Conservation (phyloP, 2,797 vertebrate species). For the Natrix natrix region DNA sequence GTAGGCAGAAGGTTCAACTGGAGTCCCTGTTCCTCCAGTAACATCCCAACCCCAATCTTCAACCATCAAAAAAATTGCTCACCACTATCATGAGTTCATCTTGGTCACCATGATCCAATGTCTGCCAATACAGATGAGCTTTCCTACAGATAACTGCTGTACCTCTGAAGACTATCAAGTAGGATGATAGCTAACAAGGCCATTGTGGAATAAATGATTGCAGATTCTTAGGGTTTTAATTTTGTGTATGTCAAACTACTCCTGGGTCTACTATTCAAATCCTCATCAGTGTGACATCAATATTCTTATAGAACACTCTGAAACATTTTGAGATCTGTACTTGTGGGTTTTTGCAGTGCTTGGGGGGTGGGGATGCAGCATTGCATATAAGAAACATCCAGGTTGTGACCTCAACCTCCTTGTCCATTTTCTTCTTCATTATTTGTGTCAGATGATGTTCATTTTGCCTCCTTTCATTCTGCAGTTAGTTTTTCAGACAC, state of each 20-base stretch:
- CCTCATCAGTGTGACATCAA: not conserved
- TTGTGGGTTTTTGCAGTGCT: not conserved
- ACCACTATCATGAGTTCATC: not conserved
- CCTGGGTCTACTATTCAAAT: not conserved
- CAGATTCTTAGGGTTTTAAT: not conserved
- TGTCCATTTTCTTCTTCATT: not conserved
- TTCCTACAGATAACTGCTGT: not conserved
- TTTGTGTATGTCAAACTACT: not conserved
- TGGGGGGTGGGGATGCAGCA: not conserved
- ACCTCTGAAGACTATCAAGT: not conserved
- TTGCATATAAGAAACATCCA: not conserved
- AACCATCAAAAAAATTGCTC: not conserved
- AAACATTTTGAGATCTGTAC: not conserved
- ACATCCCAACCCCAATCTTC: not conserved
- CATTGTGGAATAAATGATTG: constrained; percentile 18
- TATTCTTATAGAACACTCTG: not conserved
- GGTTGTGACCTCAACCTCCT: not conserved
- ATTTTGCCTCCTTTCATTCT: not conserved
- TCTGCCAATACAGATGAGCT: not conserved
- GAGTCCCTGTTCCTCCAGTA: not conserved
- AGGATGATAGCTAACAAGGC: constrained; percentile 24
- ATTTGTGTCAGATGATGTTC: not conserved
- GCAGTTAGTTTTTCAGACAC: not conserved
- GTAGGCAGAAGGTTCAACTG: not conserved
- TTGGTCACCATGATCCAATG: not conserved